A percentile compares a stretch with the other conserved stretches of the same genome.
Conservation (phyloP, 2,113 vertebrate genomes). For the Nymphicus hollandicus region DNA sequence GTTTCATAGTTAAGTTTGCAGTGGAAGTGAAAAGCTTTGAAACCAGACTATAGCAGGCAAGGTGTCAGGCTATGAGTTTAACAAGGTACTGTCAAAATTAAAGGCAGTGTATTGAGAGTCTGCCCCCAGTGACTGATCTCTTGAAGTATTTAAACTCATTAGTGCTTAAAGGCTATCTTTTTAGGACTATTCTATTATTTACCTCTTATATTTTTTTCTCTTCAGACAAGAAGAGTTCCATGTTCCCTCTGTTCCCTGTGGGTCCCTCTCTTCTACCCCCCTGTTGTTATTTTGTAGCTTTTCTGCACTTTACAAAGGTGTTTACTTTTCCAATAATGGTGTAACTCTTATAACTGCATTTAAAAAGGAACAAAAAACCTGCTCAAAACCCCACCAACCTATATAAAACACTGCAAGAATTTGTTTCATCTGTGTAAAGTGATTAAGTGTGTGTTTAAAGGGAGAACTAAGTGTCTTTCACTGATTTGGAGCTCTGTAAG, state of each 20-base stretch:
- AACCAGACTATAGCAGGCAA: neutral
- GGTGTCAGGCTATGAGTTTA: neutral
- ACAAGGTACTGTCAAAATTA: neutral
- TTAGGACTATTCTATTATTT: neutral
- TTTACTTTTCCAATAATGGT: neutral
- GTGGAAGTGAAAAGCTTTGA: neutral
- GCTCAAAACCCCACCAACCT: too few species aligned
- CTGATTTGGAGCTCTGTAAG: neutral
- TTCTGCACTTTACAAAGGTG: neutral
- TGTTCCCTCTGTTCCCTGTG: neutral
- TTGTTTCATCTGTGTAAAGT: neutral
- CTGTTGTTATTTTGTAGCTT: neutral
- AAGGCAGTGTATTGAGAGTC: neutral
- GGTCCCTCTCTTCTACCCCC: fast-evolving
- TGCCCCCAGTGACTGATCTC: neutral
- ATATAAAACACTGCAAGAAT: neutral
- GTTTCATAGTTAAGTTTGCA: neutral
- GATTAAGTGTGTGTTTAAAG: neutral
- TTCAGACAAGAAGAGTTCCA: neutral
- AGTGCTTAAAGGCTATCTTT: neutral
- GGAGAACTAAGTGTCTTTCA: neutral
- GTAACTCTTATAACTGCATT: neutral
- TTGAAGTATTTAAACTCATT: neutral
- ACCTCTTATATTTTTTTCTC: neutral
- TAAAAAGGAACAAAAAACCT: neutral